These are phyloP conservation scores for Trichoplusia ni DNA, from an alignment of 1,140 invertebrate genomes.

Conservation along the genomic window DNA sequence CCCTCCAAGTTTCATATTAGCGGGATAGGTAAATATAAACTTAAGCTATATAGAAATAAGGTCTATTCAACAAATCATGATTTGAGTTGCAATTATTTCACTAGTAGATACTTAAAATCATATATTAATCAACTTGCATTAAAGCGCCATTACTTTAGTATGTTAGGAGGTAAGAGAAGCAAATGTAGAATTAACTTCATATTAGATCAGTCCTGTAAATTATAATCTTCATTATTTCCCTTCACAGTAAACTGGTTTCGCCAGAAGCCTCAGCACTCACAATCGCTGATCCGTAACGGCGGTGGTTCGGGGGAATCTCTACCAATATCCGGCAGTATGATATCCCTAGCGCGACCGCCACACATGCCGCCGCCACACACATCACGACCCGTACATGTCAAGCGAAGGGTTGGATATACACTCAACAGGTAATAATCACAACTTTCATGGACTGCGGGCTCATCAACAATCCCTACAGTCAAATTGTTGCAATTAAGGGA, in stretches of 20 bases:
- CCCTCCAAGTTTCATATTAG: conserved; percentile 81
- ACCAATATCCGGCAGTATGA: conserved; percentile 70
- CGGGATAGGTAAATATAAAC: conserved; percentile 83
- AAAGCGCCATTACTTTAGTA: too few relatives aligned
- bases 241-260: conserved; percentile 71
- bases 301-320: conserved; percentile 69
- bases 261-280: conserved; percentile 55
- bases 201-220: too few relatives aligned
- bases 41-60: too few relatives aligned
- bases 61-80: too few relatives aligned
- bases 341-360: conserved; percentile 57
- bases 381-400: conserved; percentile 45
- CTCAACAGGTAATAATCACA: conserved; percentile 55
- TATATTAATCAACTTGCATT: too few relatives aligned
- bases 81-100: too few relatives aligned
- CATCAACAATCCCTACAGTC: too few relatives aligned
- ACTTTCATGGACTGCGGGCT: neutral
- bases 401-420: conserved; percentile 48
- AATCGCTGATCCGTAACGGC: conserved; percentile 59
- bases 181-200: conserved; percentile 35
- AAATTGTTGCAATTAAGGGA: too few relatives aligned
- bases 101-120: too few relatives aligned
- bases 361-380: conserved; percentile 40
- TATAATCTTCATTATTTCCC: neutral
- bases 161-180: too few relatives aligned